Evolutionary conservation across 2,888 invertebrate genomes (phyloP), one percentile per base, ranked within the genome.

Genomic region (Heliconius charithonia): DNA sequence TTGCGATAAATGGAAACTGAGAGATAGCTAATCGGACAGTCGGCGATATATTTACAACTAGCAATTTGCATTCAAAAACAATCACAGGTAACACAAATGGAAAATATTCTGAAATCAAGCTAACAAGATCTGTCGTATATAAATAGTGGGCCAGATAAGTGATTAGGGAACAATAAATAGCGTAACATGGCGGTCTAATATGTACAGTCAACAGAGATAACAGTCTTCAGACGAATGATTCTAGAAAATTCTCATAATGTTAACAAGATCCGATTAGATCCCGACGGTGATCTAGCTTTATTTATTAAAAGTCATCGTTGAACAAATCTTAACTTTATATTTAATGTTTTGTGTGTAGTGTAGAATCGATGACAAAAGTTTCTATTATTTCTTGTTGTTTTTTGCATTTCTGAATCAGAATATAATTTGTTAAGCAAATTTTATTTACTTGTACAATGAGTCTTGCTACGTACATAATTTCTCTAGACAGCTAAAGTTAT

Each of bases 221-320:
- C 85, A 83, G 65, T 76, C 56, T 74, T 69, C 70, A 77, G 67
- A 59, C 75, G 59, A 67, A 76, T 73, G 83, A 80, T 76, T 56
- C 79, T 78, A 76, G 87, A 87, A 89, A 88, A 87, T 87, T 89
- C 88, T 91, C 86, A 87, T 88, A 90, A 89, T 92, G 92, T 92
- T 92, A 93, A 94, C 93, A 93, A 88, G 92, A 92, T 91, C 88
- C 85, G 93, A 94, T 93, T 92, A 93, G 90, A 93, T 91, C 87
- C 86, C 76, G 80, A 84, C 86, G 91, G 91, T 92, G 90, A 92
- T 92, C 90, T 88, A 84, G 87, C 81, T 87, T 91, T 91, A 92
- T 94, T 93, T 93, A 93, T 92, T 90, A 88, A 86, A 89, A 89
- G 89, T 87, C 88, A 89, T 88, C 88, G 85, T 83, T 85, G 84